phyloP scores from a whole-genome alignment of 2,888 invertebrate species.

The Chesias legatella region DNA sequence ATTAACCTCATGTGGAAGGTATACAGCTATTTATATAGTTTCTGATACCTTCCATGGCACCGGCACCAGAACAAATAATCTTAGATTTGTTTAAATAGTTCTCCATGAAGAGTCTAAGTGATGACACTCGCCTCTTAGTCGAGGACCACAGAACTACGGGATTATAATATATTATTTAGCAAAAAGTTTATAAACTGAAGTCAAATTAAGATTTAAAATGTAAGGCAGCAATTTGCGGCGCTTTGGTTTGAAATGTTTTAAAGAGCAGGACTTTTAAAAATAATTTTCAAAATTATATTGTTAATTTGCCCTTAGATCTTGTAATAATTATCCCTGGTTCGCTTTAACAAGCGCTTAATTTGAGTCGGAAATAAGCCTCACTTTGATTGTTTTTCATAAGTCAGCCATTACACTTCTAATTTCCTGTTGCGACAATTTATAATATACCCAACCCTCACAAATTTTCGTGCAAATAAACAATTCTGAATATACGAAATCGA shows the following conservation, averaged over 20 bases:
- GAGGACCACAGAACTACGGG: no score
- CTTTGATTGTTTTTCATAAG: constrained; percentile 51
- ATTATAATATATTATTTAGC: no score
- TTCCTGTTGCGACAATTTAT: constrained; percentile 32
- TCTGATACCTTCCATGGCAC: no score
- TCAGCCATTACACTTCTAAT: constrained; percentile 45
- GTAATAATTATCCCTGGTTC: constrained; percentile 70
- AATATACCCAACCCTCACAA: constrained; percentile 17
- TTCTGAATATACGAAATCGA: constrained; percentile 1
- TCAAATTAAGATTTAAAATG: constrained; percentile 71
- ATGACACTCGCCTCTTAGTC: no score
- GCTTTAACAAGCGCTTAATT: constrained; percentile 70
- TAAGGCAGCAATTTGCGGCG: constrained; percentile 67
- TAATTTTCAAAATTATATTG: constrained; percentile 72
- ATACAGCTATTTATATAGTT: no score
- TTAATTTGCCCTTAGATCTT: constrained; percentile 69
- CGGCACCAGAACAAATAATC: no score
- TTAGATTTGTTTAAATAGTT: no score
- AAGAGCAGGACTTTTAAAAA: constrained; percentile 66
- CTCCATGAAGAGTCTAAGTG: no score
- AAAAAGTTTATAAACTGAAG: constrained; percentile 26
- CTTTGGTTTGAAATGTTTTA: constrained; percentile 58
- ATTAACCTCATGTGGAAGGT: no score
- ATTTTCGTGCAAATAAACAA: constrained; percentile 18
- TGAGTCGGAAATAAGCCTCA: constrained; percentile 59